phyloP scores from a whole-genome alignment of 2,113 vertebrate species.

The Eulemur rufifrons region DNA sequence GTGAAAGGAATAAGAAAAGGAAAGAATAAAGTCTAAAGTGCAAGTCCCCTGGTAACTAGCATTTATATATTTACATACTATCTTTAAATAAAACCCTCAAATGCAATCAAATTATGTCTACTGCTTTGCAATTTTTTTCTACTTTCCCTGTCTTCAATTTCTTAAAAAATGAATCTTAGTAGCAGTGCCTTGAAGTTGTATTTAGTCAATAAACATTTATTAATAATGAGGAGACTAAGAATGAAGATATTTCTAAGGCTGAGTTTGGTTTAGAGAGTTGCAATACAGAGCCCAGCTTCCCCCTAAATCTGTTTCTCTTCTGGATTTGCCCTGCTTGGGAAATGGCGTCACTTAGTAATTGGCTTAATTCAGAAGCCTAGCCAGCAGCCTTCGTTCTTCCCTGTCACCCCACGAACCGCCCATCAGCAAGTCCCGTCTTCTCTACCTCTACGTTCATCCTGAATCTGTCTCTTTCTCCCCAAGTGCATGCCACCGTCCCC shows the following conservation, averaged over 20 bases:
- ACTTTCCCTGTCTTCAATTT: not conserved
- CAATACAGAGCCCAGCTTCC: not conserved
- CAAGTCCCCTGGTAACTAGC: not conserved
- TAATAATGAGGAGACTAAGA: not conserved
- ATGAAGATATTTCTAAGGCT: not conserved
- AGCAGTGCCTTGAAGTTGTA: not conserved
- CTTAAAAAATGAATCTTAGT: not conserved
- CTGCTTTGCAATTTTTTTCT: not conserved
- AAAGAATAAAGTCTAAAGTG: not conserved
- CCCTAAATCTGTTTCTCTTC: not conserved
- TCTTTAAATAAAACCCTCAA: not conserved
- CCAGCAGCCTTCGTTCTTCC: not conserved
- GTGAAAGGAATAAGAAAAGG: not conserved
- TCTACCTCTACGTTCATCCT: not conserved
- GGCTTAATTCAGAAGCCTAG: not conserved
- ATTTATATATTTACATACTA: not conserved
- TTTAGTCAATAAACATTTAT: not conserved
- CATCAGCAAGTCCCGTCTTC: not conserved
- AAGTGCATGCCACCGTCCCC: fast-evolving
- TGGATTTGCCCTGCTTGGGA: not conserved
- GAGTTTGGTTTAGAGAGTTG: not conserved
- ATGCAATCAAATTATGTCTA: not conserved
- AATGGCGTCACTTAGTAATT: not conserved
- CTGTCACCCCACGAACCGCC: not conserved
- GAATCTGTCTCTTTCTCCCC: not conserved